These are phyloP conservation scores for Spermophilus dauricus DNA, from an alignment of 2,113 vertebrate species.

Conservation along the genomic window DNA sequence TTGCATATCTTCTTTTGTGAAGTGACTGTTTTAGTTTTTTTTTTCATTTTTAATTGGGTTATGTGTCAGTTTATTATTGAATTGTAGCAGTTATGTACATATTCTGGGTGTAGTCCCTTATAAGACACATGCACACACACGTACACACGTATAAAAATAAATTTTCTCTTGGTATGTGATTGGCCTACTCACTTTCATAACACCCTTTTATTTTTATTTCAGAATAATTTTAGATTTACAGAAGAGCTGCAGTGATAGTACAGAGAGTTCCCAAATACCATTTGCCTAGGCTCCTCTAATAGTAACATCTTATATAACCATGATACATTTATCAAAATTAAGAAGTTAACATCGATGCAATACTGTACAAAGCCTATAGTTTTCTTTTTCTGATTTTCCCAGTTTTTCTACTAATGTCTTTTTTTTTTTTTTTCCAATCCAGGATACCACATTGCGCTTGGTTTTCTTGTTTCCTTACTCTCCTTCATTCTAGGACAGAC, in stretches of 20 bases:
- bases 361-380: neutral
- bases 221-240: constrained; percentile 63
- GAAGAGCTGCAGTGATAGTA: constrained; percentile 26
- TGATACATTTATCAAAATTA: neutral
- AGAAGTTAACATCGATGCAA: neutral
- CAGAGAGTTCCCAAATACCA: constrained; percentile 14
- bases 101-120: neutral
- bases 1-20: constrained; percentile 41
- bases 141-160: neutral
- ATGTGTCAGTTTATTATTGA: constrained; percentile 48
- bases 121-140: neutral
- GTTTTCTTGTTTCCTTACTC: neutral
- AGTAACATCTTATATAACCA: neutral
- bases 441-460: neutral
- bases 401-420: neutral
- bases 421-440: neutral
- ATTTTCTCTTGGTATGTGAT: neutral
- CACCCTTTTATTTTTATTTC: neutral
- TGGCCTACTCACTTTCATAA: constrained; percentile 59
- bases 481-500: neutral
- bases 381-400: neutral
- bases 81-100: neutral
- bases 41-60: constrained; percentile 44
- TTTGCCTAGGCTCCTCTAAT: neutral
- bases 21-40: constrained; percentile 44